These are phyloP conservation scores for Phortica okadai DNA, from an alignment of 2,888 invertebrate genomes.

Conservation along the genomic window DNA sequence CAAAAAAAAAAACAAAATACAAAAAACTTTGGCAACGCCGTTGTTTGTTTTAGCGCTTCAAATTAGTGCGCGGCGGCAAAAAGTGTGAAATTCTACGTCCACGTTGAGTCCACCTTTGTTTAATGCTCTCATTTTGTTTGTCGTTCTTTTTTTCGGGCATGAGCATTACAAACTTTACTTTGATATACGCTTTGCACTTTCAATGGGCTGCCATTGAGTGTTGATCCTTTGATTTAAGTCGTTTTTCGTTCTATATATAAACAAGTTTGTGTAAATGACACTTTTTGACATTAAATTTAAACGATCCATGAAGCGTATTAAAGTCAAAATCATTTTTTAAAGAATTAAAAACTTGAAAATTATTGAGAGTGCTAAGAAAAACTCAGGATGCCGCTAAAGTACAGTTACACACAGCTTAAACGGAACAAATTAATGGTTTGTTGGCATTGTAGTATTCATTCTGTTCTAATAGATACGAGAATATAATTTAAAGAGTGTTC, in stretches of 20 bases:
- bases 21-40: not conserved
- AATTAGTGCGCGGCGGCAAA: conserved; percentile 60
- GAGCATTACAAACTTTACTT: conserved; percentile 48
- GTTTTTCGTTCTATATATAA: not conserved
- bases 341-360: not conserved
- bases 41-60: conserved; percentile 69
- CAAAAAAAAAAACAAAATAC: not conserved
- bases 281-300: conserved; percentile 41
- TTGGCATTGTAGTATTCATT: too few relatives aligned
- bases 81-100: conserved; percentile 63
- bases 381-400: not conserved
- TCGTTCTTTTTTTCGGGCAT: conserved; percentile 35
- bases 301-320: conserved; percentile 56
- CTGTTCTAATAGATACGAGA: too few relatives aligned
- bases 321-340: conserved; percentile 22
- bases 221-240: conserved; percentile 61
- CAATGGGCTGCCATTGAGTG: conserved; percentile 21
- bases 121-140: conserved; percentile 35
- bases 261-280: conserved; percentile 45
- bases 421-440: too few relatives aligned
- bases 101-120: conserved; percentile 20
- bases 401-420: too few relatives aligned
- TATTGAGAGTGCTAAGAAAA: not conserved
- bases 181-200: conserved; percentile 35
- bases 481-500: too few relatives aligned